These are phyloP conservation scores for Sander vitreus DNA, from an alignment of 2,113 vertebrate species.

Conservation along the genomic window DNA sequence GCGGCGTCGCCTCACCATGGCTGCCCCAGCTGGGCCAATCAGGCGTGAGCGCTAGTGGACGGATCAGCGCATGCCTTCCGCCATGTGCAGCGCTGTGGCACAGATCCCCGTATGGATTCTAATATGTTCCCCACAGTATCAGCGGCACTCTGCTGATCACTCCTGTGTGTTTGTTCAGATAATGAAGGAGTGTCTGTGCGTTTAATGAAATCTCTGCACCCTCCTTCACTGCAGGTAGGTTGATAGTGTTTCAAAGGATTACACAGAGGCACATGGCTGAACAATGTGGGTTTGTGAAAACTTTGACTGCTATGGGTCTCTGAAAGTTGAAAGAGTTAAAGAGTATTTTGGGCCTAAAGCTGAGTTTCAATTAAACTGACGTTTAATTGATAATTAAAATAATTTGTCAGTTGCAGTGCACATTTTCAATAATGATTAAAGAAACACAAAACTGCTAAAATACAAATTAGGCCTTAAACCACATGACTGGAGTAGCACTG, in stretches of 20 bases:
- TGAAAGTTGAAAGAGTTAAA: conserved; percentile 2
- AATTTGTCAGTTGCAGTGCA: background rate
- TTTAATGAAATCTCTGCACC: background rate
- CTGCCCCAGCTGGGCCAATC: conserved; percentile 69
- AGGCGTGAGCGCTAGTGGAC: conserved; percentile 64
- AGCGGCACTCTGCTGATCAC: conserved; percentile 20
- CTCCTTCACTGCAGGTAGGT: conserved; percentile 20
- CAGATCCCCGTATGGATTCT: conserved; percentile 68
- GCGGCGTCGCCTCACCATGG: conserved; percentile 60
- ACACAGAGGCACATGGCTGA: background rate
- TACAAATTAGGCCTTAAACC: background rate
- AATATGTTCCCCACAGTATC: conserved; percentile 48
- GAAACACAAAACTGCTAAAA: background rate
- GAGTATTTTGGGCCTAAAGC: background rate
- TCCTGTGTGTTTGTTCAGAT: conserved; percentile 30
- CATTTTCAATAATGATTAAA: background rate
- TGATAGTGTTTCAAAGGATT: conserved; percentile 27
- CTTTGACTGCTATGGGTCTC: background rate
- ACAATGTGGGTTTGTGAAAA: background rate
- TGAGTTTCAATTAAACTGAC: background rate
- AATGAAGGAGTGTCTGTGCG: conserved; percentile 41
- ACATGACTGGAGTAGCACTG: background rate
- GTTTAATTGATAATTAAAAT: background rate
- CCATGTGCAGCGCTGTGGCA: conserved; percentile 69
- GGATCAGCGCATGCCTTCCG: conserved; percentile 50